phyloP scores from a whole-genome alignment of 2,888 invertebrate species.

The Agriotes lineatus region DNA sequence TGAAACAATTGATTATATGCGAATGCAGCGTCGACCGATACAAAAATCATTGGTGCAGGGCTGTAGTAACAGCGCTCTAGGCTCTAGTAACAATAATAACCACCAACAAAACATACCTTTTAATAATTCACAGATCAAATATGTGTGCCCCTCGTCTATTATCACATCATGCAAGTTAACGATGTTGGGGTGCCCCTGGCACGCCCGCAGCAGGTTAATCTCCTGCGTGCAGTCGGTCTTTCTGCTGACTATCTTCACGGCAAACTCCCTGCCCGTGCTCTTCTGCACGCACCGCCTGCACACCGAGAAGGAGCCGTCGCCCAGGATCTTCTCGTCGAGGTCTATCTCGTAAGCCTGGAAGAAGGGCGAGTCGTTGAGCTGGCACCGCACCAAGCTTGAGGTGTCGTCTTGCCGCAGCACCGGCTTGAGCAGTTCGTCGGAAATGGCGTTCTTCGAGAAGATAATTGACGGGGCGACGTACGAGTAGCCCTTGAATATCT shows the following conservation, averaged over 20 bases:
- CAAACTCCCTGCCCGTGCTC: slow-evolving; percentile 80
- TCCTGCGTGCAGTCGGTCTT: slow-evolving; percentile 79
- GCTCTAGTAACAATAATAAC: no score
- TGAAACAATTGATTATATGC: no score
- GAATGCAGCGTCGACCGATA: no score
- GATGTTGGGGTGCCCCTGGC: slow-evolving; percentile 91
- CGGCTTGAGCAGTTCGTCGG: slow-evolving; percentile 78
- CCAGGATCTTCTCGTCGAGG: slow-evolving; percentile 77
- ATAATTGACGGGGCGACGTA: slow-evolving; percentile 94
- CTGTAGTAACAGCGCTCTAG: no score
- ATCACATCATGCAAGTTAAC: slow-evolving; percentile 87
- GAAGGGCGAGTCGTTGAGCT: slow-evolving; percentile 78
- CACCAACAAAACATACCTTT: slow-evolving; percentile 67
- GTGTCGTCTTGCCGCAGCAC: slow-evolving; percentile 67
- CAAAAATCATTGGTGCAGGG: no score
- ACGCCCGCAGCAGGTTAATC: slow-evolving; percentile 81
- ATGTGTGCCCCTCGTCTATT: slow-evolving; percentile 87
- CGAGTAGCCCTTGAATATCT: slow-evolving; percentile 93
- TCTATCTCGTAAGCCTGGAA: slow-evolving; percentile 87
- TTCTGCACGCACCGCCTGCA: slow-evolving; percentile 85
- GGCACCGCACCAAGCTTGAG: slow-evolving; percentile 56
- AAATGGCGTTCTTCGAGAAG: slow-evolving; percentile 83
- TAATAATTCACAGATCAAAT: slow-evolving; percentile 90
- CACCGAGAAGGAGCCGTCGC: slow-evolving; percentile 91
- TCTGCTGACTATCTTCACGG: slow-evolving; percentile 87